Conservation (phyloP, 2,113 vertebrate species). For the Pelodiscus sinensis region DNA sequence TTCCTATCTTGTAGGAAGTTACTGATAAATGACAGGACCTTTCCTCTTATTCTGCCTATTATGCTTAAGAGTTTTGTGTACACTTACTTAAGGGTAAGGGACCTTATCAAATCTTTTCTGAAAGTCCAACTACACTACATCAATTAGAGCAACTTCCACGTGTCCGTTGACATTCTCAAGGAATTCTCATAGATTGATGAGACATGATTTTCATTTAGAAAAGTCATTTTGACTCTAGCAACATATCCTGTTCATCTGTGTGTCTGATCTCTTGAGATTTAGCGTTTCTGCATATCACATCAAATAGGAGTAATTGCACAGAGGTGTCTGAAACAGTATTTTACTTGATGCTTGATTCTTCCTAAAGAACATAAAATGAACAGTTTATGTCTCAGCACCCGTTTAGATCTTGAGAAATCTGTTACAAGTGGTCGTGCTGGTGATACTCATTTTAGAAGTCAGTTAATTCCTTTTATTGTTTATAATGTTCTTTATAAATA, state of each 20-base stretch:
- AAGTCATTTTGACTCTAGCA: neutral
- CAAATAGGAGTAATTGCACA: neutral
- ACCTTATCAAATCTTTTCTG: neutral
- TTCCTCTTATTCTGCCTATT: neutral
- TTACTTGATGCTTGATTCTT: slow-evolving; percentile 33
- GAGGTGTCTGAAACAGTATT: neutral
- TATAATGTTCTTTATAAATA: slow-evolving; percentile 72
- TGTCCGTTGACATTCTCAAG: neutral
- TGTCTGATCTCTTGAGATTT: neutral
- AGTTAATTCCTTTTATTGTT: slow-evolving; percentile 22
- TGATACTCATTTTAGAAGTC: slow-evolving; percentile 42
- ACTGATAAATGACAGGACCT: neutral
- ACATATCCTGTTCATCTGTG: neutral
- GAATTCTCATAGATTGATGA: neutral
- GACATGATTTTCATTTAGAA: neutral
- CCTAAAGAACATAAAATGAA: slow-evolving; percentile 58
- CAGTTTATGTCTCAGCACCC: slow-evolving; percentile 38
- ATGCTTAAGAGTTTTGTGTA: neutral
- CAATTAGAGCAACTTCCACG: neutral
- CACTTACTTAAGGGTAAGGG: neutral
- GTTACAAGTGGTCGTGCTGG: slow-evolving; percentile 22
- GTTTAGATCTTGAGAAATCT: slow-evolving; percentile 47
- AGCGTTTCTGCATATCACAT: neutral
- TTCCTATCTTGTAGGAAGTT: neutral
- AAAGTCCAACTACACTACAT: neutral